Evolutionary conservation across 2,888 invertebrate genomes (phyloP).

Genomic region (Acleris emargana): DNA sequence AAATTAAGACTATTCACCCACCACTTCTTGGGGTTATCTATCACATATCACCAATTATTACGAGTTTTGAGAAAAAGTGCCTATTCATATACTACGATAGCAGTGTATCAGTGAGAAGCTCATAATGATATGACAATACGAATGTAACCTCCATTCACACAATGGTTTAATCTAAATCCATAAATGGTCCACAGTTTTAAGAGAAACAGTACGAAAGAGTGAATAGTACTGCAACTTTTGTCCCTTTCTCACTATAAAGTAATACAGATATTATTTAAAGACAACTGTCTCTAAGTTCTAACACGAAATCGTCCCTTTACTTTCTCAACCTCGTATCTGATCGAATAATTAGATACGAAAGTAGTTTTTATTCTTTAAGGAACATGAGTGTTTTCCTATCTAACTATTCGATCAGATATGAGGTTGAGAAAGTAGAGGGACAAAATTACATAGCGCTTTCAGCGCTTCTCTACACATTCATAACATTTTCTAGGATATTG

Average conservation of each 20-base stretch:
- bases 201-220: constrained; percentile 14
- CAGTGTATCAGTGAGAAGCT: constrained; percentile 29
- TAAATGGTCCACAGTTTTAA: constrained; percentile 18
- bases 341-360: too few relatives aligned
- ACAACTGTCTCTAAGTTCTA: constrained; percentile 15
- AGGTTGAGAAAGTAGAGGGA: too few relatives aligned
- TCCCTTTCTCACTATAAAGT: background rate
- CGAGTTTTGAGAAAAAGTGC: background rate
- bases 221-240: background rate
- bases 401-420: too few relatives aligned
- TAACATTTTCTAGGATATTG: constrained; percentile 7
- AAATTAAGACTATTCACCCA: too few relatives aligned
- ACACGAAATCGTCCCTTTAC: background rate
- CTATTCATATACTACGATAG: constrained; percentile 15
- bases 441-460: constrained; percentile 27
- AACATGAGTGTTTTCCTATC: too few relatives aligned
- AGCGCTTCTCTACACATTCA: constrained; percentile 25
- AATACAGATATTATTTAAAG: constrained; percentile 15
- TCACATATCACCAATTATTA: constrained; percentile 2
- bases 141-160: constrained; percentile 26
- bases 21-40: background rate
- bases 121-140: constrained; percentile 32
- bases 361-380: too few relatives aligned
- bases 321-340: too few relatives aligned
- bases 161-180: constrained; percentile 26